Conservation (phyloP, 1,140 invertebrate species). For the Penaeus indicus region DNA sequence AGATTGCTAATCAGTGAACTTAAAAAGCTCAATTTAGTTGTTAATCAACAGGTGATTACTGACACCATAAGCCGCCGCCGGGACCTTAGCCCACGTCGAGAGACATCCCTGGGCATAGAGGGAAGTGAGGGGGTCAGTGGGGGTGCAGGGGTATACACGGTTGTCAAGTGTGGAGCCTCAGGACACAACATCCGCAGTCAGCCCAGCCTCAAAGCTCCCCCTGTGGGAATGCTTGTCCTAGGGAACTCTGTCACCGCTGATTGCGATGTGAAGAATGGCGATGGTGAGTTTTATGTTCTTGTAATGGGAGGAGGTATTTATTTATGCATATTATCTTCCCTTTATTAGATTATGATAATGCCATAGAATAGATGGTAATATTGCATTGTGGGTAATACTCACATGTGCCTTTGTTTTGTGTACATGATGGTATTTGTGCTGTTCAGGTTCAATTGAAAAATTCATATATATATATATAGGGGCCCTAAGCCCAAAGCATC, state of each 20-base stretch:
- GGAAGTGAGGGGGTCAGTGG: conserved; percentile 55
- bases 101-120: conserved; percentile 10
- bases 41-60: conserved; percentile 54
- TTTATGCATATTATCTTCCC: too few species aligned
- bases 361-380: too few species aligned
- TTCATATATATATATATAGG: too few species aligned
- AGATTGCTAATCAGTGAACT: too few species aligned
- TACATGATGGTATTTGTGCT: background rate
- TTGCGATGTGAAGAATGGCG: conserved; percentile 73
- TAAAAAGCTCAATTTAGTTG: background rate
- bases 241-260: conserved; percentile 80
- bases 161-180: conserved; percentile 85
- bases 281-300: conserved; percentile 44
- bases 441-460: background rate
- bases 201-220: conserved; percentile 81
- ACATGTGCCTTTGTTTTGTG: background rate
- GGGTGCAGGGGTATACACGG: conserved; percentile 75
- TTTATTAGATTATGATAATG: too few species aligned
- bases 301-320: too few species aligned
- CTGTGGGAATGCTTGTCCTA: conserved; percentile 82
- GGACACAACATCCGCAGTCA: conserved; percentile 84
- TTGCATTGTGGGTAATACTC: too few species aligned
- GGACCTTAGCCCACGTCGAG: conserved; percentile 33
- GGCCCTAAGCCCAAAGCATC: conserved; percentile 85
- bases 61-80: conserved; percentile 51